A percentile compares a stretch with the other conserved stretches of the same genome.
Evolutionary conservation across 37 sponge, comb jelly and placozoan genomes (phyloP).

Genomic region (Chondrosia reniformis): DNA sequence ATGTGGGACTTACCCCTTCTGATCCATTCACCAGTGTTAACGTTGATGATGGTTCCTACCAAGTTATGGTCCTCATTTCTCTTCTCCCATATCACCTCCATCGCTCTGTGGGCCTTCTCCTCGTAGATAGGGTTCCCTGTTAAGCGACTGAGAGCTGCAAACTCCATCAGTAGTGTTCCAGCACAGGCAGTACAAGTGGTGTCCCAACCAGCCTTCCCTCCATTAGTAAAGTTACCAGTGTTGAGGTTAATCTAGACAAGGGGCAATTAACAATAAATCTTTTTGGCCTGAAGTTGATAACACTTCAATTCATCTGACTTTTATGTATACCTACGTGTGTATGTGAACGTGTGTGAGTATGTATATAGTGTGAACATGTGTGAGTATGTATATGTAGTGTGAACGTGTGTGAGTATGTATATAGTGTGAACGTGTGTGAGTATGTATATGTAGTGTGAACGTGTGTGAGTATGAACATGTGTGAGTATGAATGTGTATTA

Average conservation of each 20-base stretch:
- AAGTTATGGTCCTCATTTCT: constrained; percentile 62
- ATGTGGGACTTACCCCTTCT: constrained; percentile 65
- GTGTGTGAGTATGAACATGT: too few species aligned
- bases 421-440: too few species aligned
- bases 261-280: too few species aligned
- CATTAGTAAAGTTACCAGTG: neutral
- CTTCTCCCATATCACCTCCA: constrained; percentile 82
- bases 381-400: too few species aligned
- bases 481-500: too few species aligned
- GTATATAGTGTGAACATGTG: too few species aligned
- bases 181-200: constrained; percentile 97
- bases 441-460: too few species aligned
- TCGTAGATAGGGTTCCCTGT: constrained; percentile 81
- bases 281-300: too few species aligned
- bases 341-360: too few species aligned
- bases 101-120: constrained; percentile 68
- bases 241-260: neutral
- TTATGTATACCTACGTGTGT: too few species aligned
- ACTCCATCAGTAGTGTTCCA: constrained; percentile 90
- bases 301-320: too few species aligned
- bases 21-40: constrained; percentile 92
- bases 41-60: constrained; percentile 82
- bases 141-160: constrained; percentile 89
- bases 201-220: constrained; percentile 6
- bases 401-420: too few species aligned